A percentile compares a stretch with the other conserved stretches of the same genome.
Evolutionary conservation across 2,113 vertebrate genomes (phyloP).

Genomic region (Aldabrachelys gigantea): DNA sequence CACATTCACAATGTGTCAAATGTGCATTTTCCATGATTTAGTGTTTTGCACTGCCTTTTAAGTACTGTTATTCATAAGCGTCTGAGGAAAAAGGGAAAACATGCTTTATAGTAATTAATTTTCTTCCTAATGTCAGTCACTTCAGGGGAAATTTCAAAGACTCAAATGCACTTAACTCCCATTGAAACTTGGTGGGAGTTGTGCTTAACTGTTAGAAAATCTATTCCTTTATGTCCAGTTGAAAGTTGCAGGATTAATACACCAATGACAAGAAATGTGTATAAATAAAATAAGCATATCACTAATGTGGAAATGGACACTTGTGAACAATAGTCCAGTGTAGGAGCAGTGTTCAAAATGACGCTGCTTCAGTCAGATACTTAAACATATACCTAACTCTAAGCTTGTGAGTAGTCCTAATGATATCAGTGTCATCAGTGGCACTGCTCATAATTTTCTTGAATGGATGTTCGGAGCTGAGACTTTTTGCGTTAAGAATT

Average conservation of each 20-base stretch:
- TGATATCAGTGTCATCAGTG: neutral
- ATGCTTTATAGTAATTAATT: neutral
- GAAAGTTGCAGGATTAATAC: neutral
- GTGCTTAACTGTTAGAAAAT: neutral
- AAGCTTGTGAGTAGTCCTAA: neutral
- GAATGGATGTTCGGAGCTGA: neutral
- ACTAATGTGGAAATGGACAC: neutral
- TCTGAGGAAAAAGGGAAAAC: neutral
- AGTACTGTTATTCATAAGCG: neutral
- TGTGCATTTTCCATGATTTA: constrained; percentile 6
- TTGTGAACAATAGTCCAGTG: neutral
- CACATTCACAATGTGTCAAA: neutral
- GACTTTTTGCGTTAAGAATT: neutral
- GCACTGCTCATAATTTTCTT: neutral
- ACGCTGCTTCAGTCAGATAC: neutral
- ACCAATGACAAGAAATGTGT: neutral
- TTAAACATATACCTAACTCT: neutral
- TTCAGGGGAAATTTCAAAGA: neutral
- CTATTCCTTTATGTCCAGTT: neutral
- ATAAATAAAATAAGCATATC: neutral
- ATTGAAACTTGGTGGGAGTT: neutral
- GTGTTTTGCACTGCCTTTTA: neutral
- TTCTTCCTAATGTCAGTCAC: constrained; percentile 12
- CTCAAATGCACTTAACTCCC: neutral
- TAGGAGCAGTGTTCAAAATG: neutral